phyloP scores from a whole-genome alignment of 2,113 vertebrate genomes.

The Psilopogon haemacephalus region DNA sequence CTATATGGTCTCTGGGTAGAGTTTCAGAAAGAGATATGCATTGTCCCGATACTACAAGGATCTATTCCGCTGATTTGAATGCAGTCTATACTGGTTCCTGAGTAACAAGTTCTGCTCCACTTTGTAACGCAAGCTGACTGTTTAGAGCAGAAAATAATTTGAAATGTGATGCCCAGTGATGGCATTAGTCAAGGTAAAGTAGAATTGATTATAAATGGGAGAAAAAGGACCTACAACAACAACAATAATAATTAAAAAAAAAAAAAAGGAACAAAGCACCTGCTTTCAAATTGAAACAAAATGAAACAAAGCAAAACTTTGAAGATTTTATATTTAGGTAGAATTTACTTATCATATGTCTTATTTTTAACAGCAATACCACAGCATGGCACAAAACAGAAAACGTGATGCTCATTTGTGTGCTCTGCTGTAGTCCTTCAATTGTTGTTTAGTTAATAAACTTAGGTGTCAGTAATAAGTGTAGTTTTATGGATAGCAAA shows the following conservation, averaged over 20 bases:
- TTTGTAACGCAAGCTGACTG: background rate
- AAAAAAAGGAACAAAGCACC: no score
- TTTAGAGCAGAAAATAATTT: background rate
- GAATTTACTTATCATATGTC: constrained; percentile 4
- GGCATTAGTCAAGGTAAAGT: background rate
- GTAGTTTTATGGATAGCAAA: constrained; percentile 58
- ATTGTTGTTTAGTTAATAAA: constrained; percentile 69
- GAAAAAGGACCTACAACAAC: no score
- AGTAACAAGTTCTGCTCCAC: background rate
- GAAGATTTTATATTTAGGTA: background rate
- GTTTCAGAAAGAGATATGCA: background rate
- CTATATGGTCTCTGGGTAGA: background rate
- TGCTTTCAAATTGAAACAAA: background rate
- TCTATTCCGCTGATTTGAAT: background rate
- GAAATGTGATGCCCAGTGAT: background rate
- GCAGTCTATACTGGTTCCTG: background rate
- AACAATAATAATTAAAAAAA: background rate
- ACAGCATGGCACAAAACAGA: background rate
- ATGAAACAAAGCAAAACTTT: background rate
- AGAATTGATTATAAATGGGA: background rate
- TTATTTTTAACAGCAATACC: constrained; percentile 7
- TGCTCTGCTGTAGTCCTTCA: constrained; percentile 27
- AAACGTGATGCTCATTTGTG: background rate
- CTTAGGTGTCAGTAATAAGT: constrained; percentile 55
- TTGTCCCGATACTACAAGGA: background rate